Evolutionary conservation across 2,797 vertebrate genomes (phyloP).

Genomic region (Crocidura indochinensis): DNA sequence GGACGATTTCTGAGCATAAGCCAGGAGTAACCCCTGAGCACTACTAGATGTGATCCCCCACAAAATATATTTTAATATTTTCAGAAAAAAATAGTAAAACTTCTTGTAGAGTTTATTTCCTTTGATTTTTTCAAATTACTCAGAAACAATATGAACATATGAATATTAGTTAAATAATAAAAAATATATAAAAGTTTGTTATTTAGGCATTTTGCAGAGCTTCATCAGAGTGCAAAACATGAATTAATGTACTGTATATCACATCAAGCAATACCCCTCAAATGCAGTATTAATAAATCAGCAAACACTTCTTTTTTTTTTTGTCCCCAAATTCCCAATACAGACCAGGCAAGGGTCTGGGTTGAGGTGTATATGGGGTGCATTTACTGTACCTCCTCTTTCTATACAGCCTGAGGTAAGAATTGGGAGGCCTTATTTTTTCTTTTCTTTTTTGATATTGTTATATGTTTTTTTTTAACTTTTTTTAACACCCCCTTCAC

Average conservation of each 20-base stretch:
- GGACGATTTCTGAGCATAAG: too few species aligned
- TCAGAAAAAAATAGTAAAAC: not conserved
- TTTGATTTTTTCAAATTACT: slow-evolving; percentile 55
- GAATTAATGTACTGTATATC: not conserved
- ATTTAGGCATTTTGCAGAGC: slow-evolving; percentile 41
- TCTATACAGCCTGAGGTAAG: too few species aligned
- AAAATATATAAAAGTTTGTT: slow-evolving; percentile 45
- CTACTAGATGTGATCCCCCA: too few species aligned
- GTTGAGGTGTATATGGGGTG: too few species aligned
- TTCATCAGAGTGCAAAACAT: not conserved
- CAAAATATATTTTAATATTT: not conserved
- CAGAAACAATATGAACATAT: slow-evolving; percentile 7
- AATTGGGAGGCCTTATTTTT: too few species aligned
- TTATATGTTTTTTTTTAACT: too few species aligned
- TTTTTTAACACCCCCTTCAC: too few species aligned
- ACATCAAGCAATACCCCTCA: not conserved
- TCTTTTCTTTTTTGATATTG: too few species aligned
- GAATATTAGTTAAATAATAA: slow-evolving; percentile 35
- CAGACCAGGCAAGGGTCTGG: too few species aligned
- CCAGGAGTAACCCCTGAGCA: too few species aligned
- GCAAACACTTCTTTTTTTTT: not conserved
- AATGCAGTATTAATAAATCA: slow-evolving; percentile 3
- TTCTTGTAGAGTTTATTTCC: slow-evolving; percentile 18
- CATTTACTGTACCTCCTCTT: too few species aligned
- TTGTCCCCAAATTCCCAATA: too few species aligned